A percentile compares a stretch with the other conserved stretches of the same genome.
phyloP scores from a whole-genome alignment of 1,140 invertebrate species.

The Rhizoglyphus robini region DNA sequence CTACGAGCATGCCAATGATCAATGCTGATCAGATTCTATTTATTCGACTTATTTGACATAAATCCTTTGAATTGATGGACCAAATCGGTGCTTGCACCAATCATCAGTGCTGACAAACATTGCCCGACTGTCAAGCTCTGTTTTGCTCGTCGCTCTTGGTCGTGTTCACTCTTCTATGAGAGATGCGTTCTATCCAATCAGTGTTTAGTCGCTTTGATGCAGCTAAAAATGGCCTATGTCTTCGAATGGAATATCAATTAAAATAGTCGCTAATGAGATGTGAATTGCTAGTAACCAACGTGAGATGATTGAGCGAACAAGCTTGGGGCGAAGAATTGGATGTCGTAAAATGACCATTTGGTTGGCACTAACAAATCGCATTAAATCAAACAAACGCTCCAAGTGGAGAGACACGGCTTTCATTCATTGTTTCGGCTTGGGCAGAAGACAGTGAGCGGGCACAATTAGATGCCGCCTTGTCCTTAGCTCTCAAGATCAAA shows the following conservation, averaged over 20 bases:
- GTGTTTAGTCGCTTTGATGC: too few species aligned
- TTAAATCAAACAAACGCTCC: neutral
- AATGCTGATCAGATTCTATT: too few species aligned
- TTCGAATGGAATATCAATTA: neutral
- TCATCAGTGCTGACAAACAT: too few species aligned
- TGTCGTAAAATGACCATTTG: neutral
- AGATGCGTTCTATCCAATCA: too few species aligned
- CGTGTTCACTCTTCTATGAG: too few species aligned
- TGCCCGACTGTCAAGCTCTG: too few species aligned
- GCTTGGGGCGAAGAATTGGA: neutral
- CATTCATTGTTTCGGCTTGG: slow-evolving; percentile 10
- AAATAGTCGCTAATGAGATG: slow-evolving; percentile 4
- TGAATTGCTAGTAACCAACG: neutral
- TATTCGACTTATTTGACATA: too few species aligned
- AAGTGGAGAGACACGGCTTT: neutral
- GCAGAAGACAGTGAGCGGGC: neutral
- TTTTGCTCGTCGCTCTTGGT: too few species aligned
- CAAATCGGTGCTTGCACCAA: too few species aligned
- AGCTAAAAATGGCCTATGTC: too few species aligned
- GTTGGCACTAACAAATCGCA: neutral
- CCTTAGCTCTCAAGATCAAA: slow-evolving; percentile 7
- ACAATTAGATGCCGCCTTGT: neutral
- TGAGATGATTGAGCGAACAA: neutral
- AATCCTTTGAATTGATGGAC: too few species aligned
- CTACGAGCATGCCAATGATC: too few species aligned